Evolutionary conservation across 2,113 vertebrate genomes (phyloP).

Genomic region (Tupaia tana): DNA sequence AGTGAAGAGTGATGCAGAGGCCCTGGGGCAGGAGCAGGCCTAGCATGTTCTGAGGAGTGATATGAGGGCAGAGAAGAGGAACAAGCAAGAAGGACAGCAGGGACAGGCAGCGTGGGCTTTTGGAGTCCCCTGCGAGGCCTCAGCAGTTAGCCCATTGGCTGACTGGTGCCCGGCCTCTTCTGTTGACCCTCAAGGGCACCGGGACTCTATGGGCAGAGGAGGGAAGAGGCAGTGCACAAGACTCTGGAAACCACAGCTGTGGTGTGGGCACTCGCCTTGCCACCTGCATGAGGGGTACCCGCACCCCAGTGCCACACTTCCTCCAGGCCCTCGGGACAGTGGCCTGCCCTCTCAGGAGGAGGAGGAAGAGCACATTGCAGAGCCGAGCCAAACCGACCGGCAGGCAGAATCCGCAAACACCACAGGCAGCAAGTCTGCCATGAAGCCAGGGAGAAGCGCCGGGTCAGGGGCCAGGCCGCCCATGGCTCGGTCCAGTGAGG

Average conservation of each 20-base stretch:
- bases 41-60: background rate
- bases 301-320: background rate
- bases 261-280: background rate
- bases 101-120: background rate
- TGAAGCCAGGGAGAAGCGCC: background rate
- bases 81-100: background rate
- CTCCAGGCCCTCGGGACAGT: background rate
- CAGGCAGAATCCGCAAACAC: background rate
- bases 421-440: background rate
- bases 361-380: background rate
- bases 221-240: background rate
- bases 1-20: background rate
- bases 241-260: background rate
- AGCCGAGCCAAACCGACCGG: background rate
- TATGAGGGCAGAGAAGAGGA: background rate
- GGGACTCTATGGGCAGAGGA: background rate
- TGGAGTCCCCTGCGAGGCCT: background rate
- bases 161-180: background rate
- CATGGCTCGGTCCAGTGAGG: background rate
- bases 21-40: background rate
- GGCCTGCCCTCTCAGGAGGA: background rate
- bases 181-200: background rate
- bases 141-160: background rate
- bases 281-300: background rate
- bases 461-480: background rate